Conservation (phyloP, 2,888 invertebrate genomes). For the Periphyllus acericola region DNA sequence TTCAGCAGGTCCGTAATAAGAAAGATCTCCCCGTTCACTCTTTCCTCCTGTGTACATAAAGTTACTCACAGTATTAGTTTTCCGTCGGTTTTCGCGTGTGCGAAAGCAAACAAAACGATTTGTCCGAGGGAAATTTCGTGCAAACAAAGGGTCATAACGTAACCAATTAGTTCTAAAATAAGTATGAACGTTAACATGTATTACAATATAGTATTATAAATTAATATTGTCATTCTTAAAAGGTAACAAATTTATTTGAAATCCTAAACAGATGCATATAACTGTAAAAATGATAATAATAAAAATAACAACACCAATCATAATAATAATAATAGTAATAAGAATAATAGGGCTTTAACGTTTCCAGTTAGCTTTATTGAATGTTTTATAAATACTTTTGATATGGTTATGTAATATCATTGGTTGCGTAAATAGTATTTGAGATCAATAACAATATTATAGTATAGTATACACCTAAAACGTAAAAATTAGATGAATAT, state of each 20-base stretch:
- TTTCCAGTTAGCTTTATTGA: too few species aligned
- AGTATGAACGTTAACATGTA: neutral
- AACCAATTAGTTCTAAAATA: conserved; percentile 32
- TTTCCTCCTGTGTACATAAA: conserved; percentile 39
- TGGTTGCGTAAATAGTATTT: too few species aligned
- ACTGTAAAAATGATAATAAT: too few species aligned
- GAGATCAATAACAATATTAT: neutral
- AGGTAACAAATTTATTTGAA: neutral
- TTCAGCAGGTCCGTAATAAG: conserved; percentile 30
- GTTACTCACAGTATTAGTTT: conserved; percentile 38
- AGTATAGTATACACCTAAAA: too few species aligned
- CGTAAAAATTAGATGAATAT: neutral
- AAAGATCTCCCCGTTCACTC: conserved; percentile 15
- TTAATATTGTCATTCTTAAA: neutral
- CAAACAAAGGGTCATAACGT: conserved; percentile 47
- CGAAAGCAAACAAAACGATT: conserved; percentile 49
- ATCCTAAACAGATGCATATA: too few species aligned
- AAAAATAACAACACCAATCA: too few species aligned
- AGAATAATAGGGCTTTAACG: too few species aligned
- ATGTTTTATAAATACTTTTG: too few species aligned
- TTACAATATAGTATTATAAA: neutral
- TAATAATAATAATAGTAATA: too few species aligned
- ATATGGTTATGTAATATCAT: too few species aligned
- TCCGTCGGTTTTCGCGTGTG: conserved; percentile 33
- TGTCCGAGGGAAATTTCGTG: conserved; percentile 20